These are phyloP conservation scores for Chymomyza costata DNA, from an alignment of 1,140 invertebrate species.

Conservation along the genomic window DNA sequence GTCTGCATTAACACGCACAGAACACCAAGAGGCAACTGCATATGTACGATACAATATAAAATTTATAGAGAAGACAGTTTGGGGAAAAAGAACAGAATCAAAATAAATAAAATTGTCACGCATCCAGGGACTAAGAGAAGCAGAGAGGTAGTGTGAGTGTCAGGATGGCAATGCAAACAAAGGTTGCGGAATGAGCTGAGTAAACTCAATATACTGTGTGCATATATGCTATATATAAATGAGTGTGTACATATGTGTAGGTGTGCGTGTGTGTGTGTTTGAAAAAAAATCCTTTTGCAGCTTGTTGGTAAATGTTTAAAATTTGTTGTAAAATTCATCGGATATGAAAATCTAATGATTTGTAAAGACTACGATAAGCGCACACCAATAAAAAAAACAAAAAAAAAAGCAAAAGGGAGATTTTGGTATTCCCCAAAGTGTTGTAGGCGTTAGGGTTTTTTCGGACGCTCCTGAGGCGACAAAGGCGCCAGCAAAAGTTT, in stretches of 20 bases:
- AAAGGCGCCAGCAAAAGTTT: constrained; percentile 8
- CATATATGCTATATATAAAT: no score
- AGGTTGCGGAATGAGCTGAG: no score
- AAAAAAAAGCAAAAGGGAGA: constrained; percentile 16
- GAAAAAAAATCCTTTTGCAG: constrained; percentile 14
- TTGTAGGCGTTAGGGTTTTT: neutral
- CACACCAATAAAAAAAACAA: constrained; percentile 1
- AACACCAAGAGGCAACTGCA: constrained; percentile 12
- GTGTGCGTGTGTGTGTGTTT: constrained; percentile 24
- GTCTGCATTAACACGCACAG: neutral
- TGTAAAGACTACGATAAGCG: constrained; percentile 68
- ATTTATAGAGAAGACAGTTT: no score
- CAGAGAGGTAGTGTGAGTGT: no score
- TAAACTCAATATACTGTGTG: no score
- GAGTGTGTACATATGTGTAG: neutral
- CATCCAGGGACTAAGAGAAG: no score
- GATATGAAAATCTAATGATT: constrained; percentile 74
- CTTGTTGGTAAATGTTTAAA: constrained; percentile 45
- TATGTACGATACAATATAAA: no score
- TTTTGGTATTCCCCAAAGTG: neutral
- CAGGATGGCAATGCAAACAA: no score
- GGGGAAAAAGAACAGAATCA: no score
- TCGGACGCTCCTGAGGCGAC: no score
- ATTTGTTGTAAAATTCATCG: constrained; percentile 72
- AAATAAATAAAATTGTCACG: no score